Base-by-base conservation (phyloP, 2,113 vertebrate genomes). In the Malurus melanocephalus region DNA sequence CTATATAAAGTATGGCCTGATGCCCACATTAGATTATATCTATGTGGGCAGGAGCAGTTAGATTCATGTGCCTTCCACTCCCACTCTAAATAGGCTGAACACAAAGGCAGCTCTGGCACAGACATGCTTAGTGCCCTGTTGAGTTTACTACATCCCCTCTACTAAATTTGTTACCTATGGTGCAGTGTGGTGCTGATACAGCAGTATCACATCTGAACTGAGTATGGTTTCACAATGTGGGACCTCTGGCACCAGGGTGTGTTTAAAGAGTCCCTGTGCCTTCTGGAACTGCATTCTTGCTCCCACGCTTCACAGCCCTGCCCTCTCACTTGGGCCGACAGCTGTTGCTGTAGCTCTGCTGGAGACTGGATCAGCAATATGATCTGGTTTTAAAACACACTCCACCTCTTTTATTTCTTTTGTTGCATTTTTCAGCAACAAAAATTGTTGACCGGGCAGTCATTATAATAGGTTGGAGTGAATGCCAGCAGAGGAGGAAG, bases 141-240 rank as follows among this genome's bases (percentile, higher is more conserved):
- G 33, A 67, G 33, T 93, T 84, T 78, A 67, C 38, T 65, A 53
- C 38, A 64, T 74, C 40, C 56, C 72, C 22, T 74, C 56, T 52
- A 17, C 40, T 89, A 62, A 60, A 60, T 76, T 65, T 83, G 64
- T 83, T 83, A 26, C n/a, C 52, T 24, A 45, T 80, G 48, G 35
- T 76, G 59, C 45, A 40, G 27, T 11, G 10, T 40, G 1, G 27
- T 80, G 93, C 93, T 91, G 92, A 93, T 80, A 83, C 65, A 83
- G 90, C 86, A n/a, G 27, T 32, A 40, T 66, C 60, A 22, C 71
- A 52, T 81, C 49, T 84, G 80, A 81, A 81, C 80, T 74, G 90
- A 88, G 72, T 94, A 77, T 26, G 33, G 61, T 94, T 94, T 94
- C 88, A 86, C 60, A 62, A 32, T 69, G 87, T 94, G 85, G 92